Evolutionary conservation across 2,888 invertebrate genomes (phyloP), one percentile per base, ranked within the genome.

Genomic region (Psylliodes chrysocephalus): DNA sequence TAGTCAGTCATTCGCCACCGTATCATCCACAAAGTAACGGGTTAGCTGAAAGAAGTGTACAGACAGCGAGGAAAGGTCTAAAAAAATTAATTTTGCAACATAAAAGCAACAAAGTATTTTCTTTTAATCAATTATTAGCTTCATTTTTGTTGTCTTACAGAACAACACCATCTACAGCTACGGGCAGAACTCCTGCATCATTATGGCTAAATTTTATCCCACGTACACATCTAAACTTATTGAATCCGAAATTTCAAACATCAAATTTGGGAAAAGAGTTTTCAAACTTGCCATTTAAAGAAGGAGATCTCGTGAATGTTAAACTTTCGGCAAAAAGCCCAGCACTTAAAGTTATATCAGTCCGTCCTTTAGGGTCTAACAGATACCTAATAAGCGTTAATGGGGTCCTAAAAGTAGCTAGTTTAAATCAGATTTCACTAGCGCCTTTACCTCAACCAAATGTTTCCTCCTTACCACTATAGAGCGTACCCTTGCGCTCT

Each of bases 1-100:
- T 55, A 25, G 14, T 12, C 8, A 54, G 25, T 25, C 19, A 19
- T 54, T 54, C 54, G 30, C 54, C 54, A 7, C 35, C 35, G 7
- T 54, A 54, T 42, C 54, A 54, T 12, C 54, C 54, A 6, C 15
- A 54, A 14, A 54, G 54, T 19, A 54, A 54, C 10, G 54, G 54
- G 6, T 17, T 54, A 8, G 42, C 54, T 19, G 22, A 54, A 15
- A 40, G 40, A 42, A 12, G 12, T 19, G 54, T 54, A 10, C 54
- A 54, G 28, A 54, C 54, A 35, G 42, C 19, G 14, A 54, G 42
- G 8, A 54, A 25, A 14, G 40, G 54, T 2, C 18, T 54, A 15
- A 19, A 42, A 54, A 54, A 54, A 18, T 42, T 54, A 15, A 14
- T 19, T 8, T 42, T 54, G 10, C 22, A 54, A 35, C 28, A 42